Base-by-base conservation (phyloP, 1,140 invertebrate species). In the Penaeus japonicus region DNA sequence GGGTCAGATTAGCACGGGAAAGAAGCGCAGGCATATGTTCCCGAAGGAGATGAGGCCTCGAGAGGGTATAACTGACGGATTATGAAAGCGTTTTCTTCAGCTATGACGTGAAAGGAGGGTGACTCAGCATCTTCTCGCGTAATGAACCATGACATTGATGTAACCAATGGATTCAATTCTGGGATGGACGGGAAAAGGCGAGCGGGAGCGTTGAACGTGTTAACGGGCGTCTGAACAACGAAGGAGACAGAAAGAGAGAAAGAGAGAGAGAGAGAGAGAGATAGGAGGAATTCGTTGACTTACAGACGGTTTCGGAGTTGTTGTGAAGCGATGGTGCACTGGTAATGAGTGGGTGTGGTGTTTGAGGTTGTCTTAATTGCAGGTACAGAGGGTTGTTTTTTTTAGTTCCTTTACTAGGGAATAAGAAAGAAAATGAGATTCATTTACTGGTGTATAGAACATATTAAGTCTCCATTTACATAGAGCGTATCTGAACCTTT, bases 31-130 rank as follows among this genome's bases (percentile, higher is more conserved):
- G 22, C 35, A 22, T 24, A 59, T 30, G n/a, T 35, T 57, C 32
- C 78, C 15, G 24, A 22, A 35, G 59, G 53, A 24, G 18, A 4
- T 57, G 22, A 24, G 47, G 4, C 27, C n/a, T 82, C n/a, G 54
- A 82, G 85, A 65, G 82, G 78, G 85, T 87, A 87, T 87, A 87
- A 87, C 85, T 87, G 85, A 87, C 85, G 78, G 85, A 87, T 87
- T 87, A 87, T 87, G 85, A 87, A 87, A 81, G 78, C 78, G 78
- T 54, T 87, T 87, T 87, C 78, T 87, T 82, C 57, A 54, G 57
- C 85, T 77, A 73, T 87, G 85, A 87, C 85, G 78, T 87, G 78
- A 87, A 87, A 81, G 85, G 70, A 73, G 18, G 85, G 73, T 87
- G 85, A 87, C 85, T 55, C 17, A 12, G 85, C 85, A 80, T 30